Base-by-base conservation (phyloP, 2,888 invertebrate species). In the Lottia scabra region DNA sequence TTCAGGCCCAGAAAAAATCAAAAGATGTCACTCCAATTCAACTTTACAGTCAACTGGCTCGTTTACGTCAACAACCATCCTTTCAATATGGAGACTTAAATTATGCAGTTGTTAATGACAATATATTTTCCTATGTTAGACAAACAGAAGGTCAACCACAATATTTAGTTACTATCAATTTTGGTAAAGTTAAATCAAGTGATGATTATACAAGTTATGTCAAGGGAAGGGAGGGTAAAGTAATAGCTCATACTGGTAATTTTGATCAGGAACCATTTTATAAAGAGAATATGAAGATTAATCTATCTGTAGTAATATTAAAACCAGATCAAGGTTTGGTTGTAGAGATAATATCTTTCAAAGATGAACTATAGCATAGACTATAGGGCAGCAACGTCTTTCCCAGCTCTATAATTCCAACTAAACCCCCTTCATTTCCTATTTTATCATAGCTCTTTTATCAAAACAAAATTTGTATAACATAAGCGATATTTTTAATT, bases 111-210 rank as follows among this genome's bases (percentile, higher is more conserved):
- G 75, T 79, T 68, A 78, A 78, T 27, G 74, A 79, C n/a, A 73
- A 82, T 68, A 73, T 84, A 27, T 75, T 81, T 66, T 82, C 83
- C 12, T 84, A 82, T 71, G 75, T 83, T 16, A 69, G 81, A 38
- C 30, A 66, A 63, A 63, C 65, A 23, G 67, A 38, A n/a, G 56
- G 27, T 6, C 56, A 63, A n/a, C 44, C 43, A 15, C 76, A 76
- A 43, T 82, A 80, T 67, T 74, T 82, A 13, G 75, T 82, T 12
- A 68, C 69, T 8, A 67, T 82, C 43, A 82, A 82, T 70, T 70
- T 82, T 64, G 82, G 82, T n/a, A 46, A 70, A 13, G 63, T 46
- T n/a, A 62, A 48, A 8, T 56, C 76, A 2, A 75, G 67, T 13
- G 77, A 78, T 26, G 80, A 83, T 70, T 81, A 75, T 72, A 63